Base-by-base conservation (phyloP, 1,140 invertebrate species). In the Plectus sambesii region DNA sequence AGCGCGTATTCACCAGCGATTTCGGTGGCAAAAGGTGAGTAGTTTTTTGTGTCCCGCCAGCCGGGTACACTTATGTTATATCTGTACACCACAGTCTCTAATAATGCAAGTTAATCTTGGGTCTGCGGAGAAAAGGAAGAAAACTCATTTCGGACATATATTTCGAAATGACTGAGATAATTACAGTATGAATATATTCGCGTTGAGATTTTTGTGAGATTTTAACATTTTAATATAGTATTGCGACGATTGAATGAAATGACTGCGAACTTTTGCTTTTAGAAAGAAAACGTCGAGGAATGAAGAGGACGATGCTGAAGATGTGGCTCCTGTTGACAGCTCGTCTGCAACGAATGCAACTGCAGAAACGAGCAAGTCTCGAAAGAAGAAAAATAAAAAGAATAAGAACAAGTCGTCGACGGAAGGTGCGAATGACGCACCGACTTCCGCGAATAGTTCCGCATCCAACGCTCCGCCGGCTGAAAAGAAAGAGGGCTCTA, bases 1-100 rank as follows among this genome's bases (percentile, higher is more conserved):
- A 75, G 57, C 88, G 85, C 73, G 76, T 88, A 61, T 74, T 93
- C 8, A 24, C 19, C 1, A 56, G 9, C 3, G 25, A 49, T 25
- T 40, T 52, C 5, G 35, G 29, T 37, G 42, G 36, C 22, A 38
- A 41, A 26, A n/a, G n/a, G n/a, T n/a, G n/a, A n/a, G n/a, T n/a
- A n/a, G n/a, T n/a, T n/a, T n/a, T n/a, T n/a, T n/a, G n/a, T n/a
- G n/a, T n/a, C n/a, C n/a, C n/a, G n/a, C n/a, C n/a, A n/a, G n/a
- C n/a, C n/a, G n/a, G n/a, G n/a, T n/a, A n/a, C n/a, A n/a, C n/a
- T n/a, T n/a, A n/a, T n/a, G n/a, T n/a, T n/a, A n/a, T n/a, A n/a
- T n/a, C n/a, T n/a, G n/a, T n/a, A n/a, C n/a, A n/a, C n/a, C n/a
- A n/a, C n/a, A n/a, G n/a, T n/a, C n/a, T n/a, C n/a, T n/a, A n/a